Evolutionary conservation across 64 coral and sea anemone genomes (phyloP).

Genomic region (Platygyra sinensis): DNA sequence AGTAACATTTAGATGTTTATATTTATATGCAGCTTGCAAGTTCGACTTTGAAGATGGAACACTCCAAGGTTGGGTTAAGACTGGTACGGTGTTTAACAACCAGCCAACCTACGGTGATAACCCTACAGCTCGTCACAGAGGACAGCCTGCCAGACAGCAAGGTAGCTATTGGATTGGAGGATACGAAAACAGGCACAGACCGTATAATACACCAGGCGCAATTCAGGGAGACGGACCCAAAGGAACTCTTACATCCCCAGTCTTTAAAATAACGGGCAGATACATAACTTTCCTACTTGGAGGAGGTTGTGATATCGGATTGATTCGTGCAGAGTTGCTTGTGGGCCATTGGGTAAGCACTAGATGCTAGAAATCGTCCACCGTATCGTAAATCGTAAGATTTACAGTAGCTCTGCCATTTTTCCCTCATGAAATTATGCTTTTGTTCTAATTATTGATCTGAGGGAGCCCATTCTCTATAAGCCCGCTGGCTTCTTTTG

Average conservation of each 20-base stretch:
- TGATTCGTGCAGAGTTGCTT: constrained; percentile 42
- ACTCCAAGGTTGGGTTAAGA: not conserved
- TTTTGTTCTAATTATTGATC: too few species aligned
- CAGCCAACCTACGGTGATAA: constrained; percentile 29
- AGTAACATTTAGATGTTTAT: not conserved
- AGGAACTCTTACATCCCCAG: constrained; percentile 45
- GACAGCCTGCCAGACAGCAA: not conserved
- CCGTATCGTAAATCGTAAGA: too few species aligned
- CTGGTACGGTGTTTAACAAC: constrained; percentile 15
- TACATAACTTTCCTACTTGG: constrained; percentile 51
- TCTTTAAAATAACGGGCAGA: constrained; percentile 29
- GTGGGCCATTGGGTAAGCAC: not conserved
- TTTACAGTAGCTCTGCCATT: too few species aligned
- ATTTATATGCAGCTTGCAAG: not conserved
- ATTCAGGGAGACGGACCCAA: constrained; percentile 21
- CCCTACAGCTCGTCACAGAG: not conserved
- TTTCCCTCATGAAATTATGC: too few species aligned
- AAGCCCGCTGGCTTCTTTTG: too few species aligned
- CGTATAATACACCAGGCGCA: not conserved
- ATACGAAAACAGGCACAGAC: not conserved
- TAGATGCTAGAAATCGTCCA: too few species aligned
- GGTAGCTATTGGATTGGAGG: constrained; percentile 47
- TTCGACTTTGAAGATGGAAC: constrained; percentile 45
- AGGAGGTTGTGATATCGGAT: constrained; percentile 38
- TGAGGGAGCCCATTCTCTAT: too few species aligned